Base-by-base conservation (phyloP, 2,113 vertebrate genomes). In the Pachypanchax playfairii region DNA sequence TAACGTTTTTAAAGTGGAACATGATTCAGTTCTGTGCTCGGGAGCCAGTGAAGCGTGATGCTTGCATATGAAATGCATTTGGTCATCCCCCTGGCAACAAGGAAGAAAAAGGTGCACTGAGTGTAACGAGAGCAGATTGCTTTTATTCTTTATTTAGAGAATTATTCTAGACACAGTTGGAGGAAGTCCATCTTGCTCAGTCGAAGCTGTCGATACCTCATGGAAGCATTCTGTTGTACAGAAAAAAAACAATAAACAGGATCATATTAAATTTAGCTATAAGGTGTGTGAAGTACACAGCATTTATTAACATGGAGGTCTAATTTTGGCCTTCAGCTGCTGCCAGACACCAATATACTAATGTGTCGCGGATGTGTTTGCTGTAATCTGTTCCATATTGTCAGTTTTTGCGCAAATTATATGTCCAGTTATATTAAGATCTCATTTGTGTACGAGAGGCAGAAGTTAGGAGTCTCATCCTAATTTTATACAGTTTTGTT, bases 31-130 rank as follows among this genome's bases (percentile, higher is more conserved):
- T 9, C 82, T 71, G 83, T 25, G 91, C 91, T 92, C 28, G 4
- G 87, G 60, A 79, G 85, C 87, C 92, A 91, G 76, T 84, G 82
- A 83, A 85, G 91, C 80, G 82, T 22, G 85, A 91, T 43, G 83
- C 89, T 87, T 90, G 92, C 92, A 61, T 92, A 87, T 86, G 87
- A 92, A 71, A 85, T 93, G 91, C 88, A 89, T 90, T 92, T 80
- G 91, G 92, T 90, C 91, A 91, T 90, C 90, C 89, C 92, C 91
- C 84, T 87, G 89, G 88, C 91, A 93, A 91, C 90, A 78, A 75
- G 84, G 75, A 84, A 66, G 84, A 73, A 72, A 63, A 87, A 92
- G 91, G 89, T 69, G 70, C 77, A 83, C 64, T 72, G 85, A 79
- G 38, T 79, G 70, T 88, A 90, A 48, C 1, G 13, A 82, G 84